Evolutionary conservation across 2,888 invertebrate species (phyloP).

Genomic region (Toxonevra muliebris): DNA sequence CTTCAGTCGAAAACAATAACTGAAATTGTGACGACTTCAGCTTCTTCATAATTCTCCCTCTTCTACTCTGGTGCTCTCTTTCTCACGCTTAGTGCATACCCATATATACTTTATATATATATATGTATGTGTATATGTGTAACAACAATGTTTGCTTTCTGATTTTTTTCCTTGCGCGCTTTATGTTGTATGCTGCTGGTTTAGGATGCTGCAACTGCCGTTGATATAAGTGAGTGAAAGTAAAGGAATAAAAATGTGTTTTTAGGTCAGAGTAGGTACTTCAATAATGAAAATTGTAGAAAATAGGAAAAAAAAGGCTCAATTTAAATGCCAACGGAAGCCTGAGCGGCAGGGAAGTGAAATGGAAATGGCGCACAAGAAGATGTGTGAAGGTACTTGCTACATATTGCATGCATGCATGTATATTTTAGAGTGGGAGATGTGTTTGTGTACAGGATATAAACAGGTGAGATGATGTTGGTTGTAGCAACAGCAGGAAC

Average conservation of each 20-base stretch:
- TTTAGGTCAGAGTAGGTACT: slow-evolving; percentile 56
- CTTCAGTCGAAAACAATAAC: too few relatives aligned
- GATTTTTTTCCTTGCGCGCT: not conserved
- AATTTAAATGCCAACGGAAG: slow-evolving; percentile 36
- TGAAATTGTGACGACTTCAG: too few relatives aligned
- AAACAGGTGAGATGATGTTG: not conserved
- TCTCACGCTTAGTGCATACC: not conserved
- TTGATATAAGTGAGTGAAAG: slow-evolving; percentile 30
- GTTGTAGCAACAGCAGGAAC: slow-evolving; percentile 1
- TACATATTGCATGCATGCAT: not conserved
- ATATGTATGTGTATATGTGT: not conserved
- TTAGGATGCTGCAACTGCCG: not conserved
- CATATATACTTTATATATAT: not conserved
- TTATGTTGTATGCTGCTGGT: not conserved
- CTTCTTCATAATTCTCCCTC: too few relatives aligned
- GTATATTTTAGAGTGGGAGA: not conserved
- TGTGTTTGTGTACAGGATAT: not conserved
- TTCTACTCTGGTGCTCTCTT: not conserved
- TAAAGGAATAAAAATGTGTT: slow-evolving; percentile 57
- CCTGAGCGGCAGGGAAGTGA: slow-evolving; percentile 41
- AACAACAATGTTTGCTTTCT: not conserved
- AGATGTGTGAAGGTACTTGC: slow-evolving; percentile 28
- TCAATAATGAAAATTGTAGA: slow-evolving; percentile 35
- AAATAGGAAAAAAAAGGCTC: slow-evolving; percentile 20
- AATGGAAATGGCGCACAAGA: slow-evolving; percentile 47